These are phyloP conservation scores for Meliscaeva auricollis DNA, from an alignment of 2,888 invertebrate genomes.

Conservation along the genomic window DNA sequence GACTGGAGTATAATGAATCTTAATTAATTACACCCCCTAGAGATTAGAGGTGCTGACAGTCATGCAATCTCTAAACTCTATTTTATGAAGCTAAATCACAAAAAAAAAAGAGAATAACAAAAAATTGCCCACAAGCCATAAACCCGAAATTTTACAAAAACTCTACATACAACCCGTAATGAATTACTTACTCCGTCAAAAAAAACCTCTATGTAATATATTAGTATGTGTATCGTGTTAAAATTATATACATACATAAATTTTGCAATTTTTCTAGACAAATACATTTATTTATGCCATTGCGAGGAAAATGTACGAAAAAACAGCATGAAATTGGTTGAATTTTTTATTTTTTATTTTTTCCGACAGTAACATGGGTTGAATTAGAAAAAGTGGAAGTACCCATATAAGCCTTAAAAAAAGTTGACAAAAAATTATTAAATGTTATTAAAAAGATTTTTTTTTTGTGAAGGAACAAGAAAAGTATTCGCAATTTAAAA, in stretches of 20 bases:
- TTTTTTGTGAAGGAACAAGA: background rate
- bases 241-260: conserved; percentile 7
- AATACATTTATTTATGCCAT: conserved; percentile 12
- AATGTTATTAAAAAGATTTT: background rate
- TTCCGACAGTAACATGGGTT: conserved; percentile 37
- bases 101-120: background rate
- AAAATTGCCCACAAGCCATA: background rate
- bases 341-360: conserved; percentile 25
- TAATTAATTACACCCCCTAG: conserved; percentile 16
- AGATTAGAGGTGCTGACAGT: conserved; percentile 19
- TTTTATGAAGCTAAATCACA: background rate
- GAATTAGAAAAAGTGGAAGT: background rate
- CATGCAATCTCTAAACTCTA: conserved; percentile 23
- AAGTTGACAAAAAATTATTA: conserved; percentile 31
- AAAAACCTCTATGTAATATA: background rate
- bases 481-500: conserved; percentile 1
- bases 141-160: background rate
- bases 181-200: background rate
- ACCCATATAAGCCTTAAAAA: conserved; percentile 27
- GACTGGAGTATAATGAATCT: conserved; percentile 10
- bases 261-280: conserved; percentile 13
- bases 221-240: background rate
- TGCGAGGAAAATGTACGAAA: background rate
- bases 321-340: conserved; percentile 31
- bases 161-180: conserved; percentile 21